Conservation (phyloP, 2,888 invertebrate genomes). For the Ophraella communa region DNA sequence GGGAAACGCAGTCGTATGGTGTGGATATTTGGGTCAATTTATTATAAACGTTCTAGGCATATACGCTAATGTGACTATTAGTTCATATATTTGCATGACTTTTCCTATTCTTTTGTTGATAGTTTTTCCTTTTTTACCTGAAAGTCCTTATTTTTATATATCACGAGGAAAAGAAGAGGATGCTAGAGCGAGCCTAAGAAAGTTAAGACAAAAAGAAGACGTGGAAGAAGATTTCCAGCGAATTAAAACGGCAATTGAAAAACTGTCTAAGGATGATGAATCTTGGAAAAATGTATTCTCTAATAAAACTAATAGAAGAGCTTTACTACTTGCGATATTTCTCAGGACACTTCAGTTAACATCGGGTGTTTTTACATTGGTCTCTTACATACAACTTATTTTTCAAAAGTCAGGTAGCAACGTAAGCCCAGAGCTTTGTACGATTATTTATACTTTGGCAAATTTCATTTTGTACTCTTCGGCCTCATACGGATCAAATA, state of each 20-base stretch:
- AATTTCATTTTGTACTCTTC: conserved; percentile 36
- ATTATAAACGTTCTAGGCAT: conserved; percentile 61
- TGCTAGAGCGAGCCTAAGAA: conserved; percentile 43
- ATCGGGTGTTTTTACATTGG: conserved; percentile 47
- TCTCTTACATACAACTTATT: conserved; percentile 49
- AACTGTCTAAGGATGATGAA: conserved; percentile 51
- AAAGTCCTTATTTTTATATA: conserved; percentile 56
- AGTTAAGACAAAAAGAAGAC: conserved; percentile 40
- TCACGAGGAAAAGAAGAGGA: conserved; percentile 41
- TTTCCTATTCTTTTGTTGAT: conserved; percentile 66
- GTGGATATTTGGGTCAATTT: conserved; percentile 46
- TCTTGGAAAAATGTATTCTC: conserved; percentile 48
- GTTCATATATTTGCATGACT: conserved; percentile 65
- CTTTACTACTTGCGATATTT: conserved; percentile 47
- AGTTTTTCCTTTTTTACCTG: conserved; percentile 67
- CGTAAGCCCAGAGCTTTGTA: conserved; percentile 47
- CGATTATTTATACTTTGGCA: conserved; percentile 45
- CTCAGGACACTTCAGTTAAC: conserved; percentile 49
- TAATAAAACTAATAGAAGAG: conserved; percentile 47
- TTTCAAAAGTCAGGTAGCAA: conserved; percentile 52
- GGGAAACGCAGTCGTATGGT: conserved; percentile 46
- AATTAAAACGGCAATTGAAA: conserved; percentile 43
- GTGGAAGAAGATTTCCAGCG: conserved; percentile 44
- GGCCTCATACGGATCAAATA: conserved; percentile 42
- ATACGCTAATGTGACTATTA: conserved; percentile 61